These are phyloP conservation scores for Argya squamiceps DNA, from an alignment of 2,797 vertebrate genomes.

Conservation along the genomic window DNA sequence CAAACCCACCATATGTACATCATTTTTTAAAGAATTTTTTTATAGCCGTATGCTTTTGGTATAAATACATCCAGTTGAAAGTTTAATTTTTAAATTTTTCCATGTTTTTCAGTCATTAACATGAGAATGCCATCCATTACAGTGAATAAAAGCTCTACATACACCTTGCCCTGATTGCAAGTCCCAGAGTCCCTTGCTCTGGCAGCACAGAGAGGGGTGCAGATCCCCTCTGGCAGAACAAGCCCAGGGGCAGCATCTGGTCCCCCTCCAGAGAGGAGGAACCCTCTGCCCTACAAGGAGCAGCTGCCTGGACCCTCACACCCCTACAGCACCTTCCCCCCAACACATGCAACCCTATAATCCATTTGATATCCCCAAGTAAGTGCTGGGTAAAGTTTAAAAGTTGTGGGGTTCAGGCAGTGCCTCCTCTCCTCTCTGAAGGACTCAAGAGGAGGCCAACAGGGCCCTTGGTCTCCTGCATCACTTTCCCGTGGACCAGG, in stretches of 20 bases:
- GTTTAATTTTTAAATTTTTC: neutral
- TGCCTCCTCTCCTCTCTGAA: neutral
- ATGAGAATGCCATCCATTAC: neutral
- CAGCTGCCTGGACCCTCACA: neutral
- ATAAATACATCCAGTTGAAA: neutral
- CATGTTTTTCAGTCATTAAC: neutral
- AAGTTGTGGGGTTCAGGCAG: neutral
- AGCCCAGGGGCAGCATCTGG: fast-evolving
- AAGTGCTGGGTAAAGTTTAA: neutral
- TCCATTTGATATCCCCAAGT: neutral
- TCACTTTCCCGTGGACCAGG: neutral
- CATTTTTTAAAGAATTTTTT: neutral
- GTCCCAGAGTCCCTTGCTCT: neutral
- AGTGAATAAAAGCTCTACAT: neutral
- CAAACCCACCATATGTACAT: neutral
- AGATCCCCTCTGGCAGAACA: neutral
- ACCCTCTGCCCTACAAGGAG: neutral
- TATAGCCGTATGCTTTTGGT: neutral
- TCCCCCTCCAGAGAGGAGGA: neutral
- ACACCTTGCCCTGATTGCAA: neutral
- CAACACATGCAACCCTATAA: neutral
- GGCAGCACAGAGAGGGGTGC: neutral
- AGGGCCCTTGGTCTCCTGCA: neutral
- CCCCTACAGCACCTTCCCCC: neutral
- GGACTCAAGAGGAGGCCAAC: fast-evolving